These are phyloP conservation scores for Artemia sinica DNA, from an alignment of 2,888 invertebrate genomes.

Conservation along the genomic window DNA sequence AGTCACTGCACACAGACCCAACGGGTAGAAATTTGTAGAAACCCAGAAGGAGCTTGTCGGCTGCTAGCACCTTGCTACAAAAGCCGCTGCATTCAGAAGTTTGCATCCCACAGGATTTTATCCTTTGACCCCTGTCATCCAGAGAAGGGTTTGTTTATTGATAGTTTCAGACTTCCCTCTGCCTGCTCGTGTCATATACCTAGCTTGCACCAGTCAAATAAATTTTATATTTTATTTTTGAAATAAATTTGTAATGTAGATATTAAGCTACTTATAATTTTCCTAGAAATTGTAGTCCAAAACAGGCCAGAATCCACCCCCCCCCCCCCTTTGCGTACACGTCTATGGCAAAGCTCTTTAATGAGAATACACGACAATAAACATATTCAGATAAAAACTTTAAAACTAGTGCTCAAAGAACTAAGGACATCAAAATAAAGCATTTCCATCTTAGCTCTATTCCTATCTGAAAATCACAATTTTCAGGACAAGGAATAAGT, in stretches of 20 bases:
- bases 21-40: constrained; percentile 24
- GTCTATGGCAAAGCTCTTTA: too few species aligned
- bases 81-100: constrained; percentile 27
- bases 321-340: too few species aligned
- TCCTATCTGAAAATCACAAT: too few species aligned
- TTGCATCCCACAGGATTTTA: constrained; percentile 27
- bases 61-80: constrained; percentile 26
- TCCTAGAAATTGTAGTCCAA: too few species aligned
- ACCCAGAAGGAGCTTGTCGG: constrained; percentile 26
- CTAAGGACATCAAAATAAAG: too few species aligned
- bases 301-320: too few species aligned
- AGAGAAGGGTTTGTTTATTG: constrained; percentile 29
- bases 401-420: too few species aligned
- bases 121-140: constrained; percentile 27
- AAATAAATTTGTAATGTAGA: background rate
- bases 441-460: too few species aligned
- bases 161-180: constrained; percentile 29
- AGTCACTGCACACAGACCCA: constrained; percentile 27
- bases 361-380: too few species aligned
- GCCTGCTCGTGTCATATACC: constrained; percentile 29
- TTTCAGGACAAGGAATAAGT: too few species aligned
- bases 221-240: background rate
- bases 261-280: too few species aligned
- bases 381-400: too few species aligned
- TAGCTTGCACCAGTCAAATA: background rate